Base-by-base conservation (phyloP, 2,113 vertebrate genomes). In the Ammodytes marinus region DNA sequence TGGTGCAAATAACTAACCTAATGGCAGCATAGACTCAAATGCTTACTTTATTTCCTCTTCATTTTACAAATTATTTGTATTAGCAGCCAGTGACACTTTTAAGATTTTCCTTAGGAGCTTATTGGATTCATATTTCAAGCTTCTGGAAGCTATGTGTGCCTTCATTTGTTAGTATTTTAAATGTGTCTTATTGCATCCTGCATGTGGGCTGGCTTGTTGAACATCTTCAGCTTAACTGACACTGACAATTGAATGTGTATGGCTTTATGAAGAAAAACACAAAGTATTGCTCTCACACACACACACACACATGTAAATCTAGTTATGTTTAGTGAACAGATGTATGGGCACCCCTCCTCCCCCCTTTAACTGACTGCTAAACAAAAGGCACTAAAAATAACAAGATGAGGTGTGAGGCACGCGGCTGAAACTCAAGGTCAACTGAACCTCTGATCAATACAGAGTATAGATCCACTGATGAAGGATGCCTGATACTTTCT, bases 361-460 rank as follows among this genome's bases (percentile, higher is more conserved):
- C 59, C 59, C 13, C 49, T 19, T 5, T 6, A 19, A 40, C 17
- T 77, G 10, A 39, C 50, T 35, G n/a, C 70, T 27, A 72, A 67
- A 85, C 60, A 71, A 82, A 59, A 68, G 46, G 47, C 42, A 57
- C 69, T 59, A 13, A 78, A 70, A 35, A 0, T 14, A 58, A 60
- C 53, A 13, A 79, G 71, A 66, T 8, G 3, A 37, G 49, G 61
- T 74, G 57, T 66, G 68, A 42, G 69, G 72, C 11, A 27, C 27
- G 8, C 12, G 14, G 60, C 27, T 84, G 65, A 89, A 82, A 80
- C 50, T 86, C 86, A 93, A 93, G 91, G 91, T 93, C 91, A 91
- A 76, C 81, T 79, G 61, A 80, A 87, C 82, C 86, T 64, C 72
- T 80, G 78, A 93, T 93, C 91, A 77, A 91, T 94, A 88, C 73